Evolutionary conservation across 2,888 invertebrate genomes (phyloP), one percentile per base, ranked within the genome.

Genomic region (Autographa pulchrina): DNA sequence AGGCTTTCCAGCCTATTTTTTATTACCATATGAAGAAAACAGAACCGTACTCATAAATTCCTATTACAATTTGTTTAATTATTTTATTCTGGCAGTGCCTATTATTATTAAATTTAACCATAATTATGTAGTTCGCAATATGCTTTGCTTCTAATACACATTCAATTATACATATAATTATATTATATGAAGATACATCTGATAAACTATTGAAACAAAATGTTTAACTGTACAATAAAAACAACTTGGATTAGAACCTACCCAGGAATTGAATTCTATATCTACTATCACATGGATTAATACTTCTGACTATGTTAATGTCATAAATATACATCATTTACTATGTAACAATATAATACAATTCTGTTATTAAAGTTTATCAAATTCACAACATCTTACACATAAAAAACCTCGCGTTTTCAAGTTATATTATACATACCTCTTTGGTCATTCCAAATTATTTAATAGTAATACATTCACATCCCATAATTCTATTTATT

Each of bases 261-360:
- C 82, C 70, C 56, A 80, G 84, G 82, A 83, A 75, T 76, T 81
- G 70, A 85, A 80, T 75, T 87, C 84, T 89, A 89, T 86, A 88
- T 85, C 95, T 95, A 95, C 93, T 95, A 95, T 95, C 95, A 95
- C 95, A 95, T 94, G 92, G 89, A 94, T 93, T 92, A 91, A 94
- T 94, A 94, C 93, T 92, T 93, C 87, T 91, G 92, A 89, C 92
- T 91, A 90, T 87, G 84, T 83, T 86, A 86, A 88, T 88, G 85
- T 89, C 86, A 90, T 20, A 56, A 20, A 56, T 87, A 88, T 86
- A 90, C 82, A 89, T 83, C 74, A 85, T 85, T 88, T 74, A 84
- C 81, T 83, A 75, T 71, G 65, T 87, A 90, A 90, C 88, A 88
- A 84, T 91, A 88, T 86, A 88, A 88, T 90, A 90, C 87, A 89